Evolutionary conservation across 2,113 vertebrate species (phyloP), one percentile per base, ranked within the genome.

Genomic region (Quiscalus mexicanus): DNA sequence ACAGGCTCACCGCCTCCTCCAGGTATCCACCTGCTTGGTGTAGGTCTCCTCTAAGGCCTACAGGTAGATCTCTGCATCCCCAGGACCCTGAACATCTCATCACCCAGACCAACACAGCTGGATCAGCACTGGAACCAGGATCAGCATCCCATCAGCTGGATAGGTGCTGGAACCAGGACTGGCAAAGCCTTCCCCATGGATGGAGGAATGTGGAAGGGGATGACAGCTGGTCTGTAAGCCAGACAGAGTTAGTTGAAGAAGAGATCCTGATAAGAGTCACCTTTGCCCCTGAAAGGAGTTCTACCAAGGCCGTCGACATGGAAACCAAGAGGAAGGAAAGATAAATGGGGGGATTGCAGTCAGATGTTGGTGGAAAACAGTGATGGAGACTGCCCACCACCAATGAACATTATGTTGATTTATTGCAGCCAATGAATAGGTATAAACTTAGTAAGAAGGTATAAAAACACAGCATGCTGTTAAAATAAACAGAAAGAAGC

Each of bases 151-250:
- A 35, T 58, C 7, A 15, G 15, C 39, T 55, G 33, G 25, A 80
- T 37, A 1, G 0, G 12, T 2, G 2, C 37, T 44, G 76, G 22
- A 62, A 33, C 22, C 7, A 41, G 12, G 21, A 31, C 35, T 17
- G 68, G 49, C 15, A 71, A 41, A 53, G 37, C 6, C 49, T 71
- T 41, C 21, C 37, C 49, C 5, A 0, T 41, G 37, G 49, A 33
- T 41, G 28, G 37, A 42, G 22, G 22, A 35, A n/a, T 24, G 33
- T 58, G 56, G 56, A 58, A 35, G 22, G 14, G 33, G 56, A 15
- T 58, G 33, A 58, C 33, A 58, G n/a, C 33, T 24, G 22, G 22
- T 58, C 33, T 58, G 22, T 35, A 58, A 58, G 33, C 33, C 56
- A 58, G 56, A 58, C 23, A 58, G 22, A 35, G 14, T 24, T 24